phyloP scores from a whole-genome alignment of 1,140 invertebrate species.

The Polypedilum vanderplanki region DNA sequence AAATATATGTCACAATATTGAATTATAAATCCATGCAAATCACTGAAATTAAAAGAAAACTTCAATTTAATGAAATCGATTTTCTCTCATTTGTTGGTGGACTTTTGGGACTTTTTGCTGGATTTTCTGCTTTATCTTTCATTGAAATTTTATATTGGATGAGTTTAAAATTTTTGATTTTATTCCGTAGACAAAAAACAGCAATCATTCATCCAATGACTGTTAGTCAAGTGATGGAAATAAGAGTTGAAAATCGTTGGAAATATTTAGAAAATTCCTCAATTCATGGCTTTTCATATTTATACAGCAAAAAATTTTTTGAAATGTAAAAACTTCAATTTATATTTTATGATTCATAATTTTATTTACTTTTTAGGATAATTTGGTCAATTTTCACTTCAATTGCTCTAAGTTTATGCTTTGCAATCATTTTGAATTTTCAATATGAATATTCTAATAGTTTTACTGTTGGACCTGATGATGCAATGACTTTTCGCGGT shows the following conservation, averaged over 20 bases:
- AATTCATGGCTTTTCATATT: background rate
- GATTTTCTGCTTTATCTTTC: constrained; percentile 51
- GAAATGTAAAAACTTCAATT: background rate
- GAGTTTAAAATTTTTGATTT: background rate
- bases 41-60: background rate
- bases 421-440: too few relatives aligned
- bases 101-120: constrained; percentile 51
- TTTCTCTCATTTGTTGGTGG: constrained; percentile 53
- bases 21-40: background rate
- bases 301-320: background rate
- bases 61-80: constrained; percentile 35
- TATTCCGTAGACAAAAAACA: background rate
- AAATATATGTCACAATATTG: background rate
- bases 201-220: background rate
- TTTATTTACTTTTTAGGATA: too few relatives aligned
- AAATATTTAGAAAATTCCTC: background rate
- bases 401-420: too few relatives aligned
- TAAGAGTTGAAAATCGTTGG: background rate
- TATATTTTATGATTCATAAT: too few relatives aligned
- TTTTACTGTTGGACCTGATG: too few relatives aligned
- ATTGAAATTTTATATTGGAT: constrained; percentile 48
- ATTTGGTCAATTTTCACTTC: too few relatives aligned
- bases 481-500: too few relatives aligned
- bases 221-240: background rate
- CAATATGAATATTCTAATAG: too few relatives aligned